A percentile compares a stretch with the other conserved stretches of the same genome.
Conservation (phyloP, 2,113 vertebrate genomes). For the Erythrolamprus reginae region DNA sequence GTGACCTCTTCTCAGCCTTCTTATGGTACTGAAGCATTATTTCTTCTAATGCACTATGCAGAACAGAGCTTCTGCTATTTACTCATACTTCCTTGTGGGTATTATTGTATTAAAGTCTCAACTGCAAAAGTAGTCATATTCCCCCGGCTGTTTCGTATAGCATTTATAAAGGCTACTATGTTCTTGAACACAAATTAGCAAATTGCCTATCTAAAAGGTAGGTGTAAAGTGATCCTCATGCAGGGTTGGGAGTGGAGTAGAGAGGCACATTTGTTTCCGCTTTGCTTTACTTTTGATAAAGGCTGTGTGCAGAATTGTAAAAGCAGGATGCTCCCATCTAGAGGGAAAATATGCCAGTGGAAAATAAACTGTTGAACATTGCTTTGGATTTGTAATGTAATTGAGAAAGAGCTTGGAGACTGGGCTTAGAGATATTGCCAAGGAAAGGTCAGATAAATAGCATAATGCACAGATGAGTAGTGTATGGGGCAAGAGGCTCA, state of each 20-base stretch:
- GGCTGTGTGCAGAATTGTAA: neutral
- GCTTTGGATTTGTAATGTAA: neutral
- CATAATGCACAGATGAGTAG: neutral
- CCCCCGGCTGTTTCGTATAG: neutral
- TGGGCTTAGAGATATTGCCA: neutral
- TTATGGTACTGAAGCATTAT: neutral
- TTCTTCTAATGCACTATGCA: slow-evolving; percentile 1
- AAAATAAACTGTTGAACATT: neutral
- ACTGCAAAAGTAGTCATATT: slow-evolving; percentile 17
- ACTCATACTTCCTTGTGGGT: neutral
- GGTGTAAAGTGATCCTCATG: neutral
- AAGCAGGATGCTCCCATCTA: neutral
- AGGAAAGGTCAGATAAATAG: neutral
- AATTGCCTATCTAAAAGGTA: neutral
- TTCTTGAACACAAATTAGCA: slow-evolving; percentile 5
- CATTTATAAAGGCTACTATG: slow-evolving; percentile 13
- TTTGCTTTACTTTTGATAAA: neutral
- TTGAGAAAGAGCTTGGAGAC: neutral
- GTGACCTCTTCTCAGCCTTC: neutral
- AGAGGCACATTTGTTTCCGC: neutral
- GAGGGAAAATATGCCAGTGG: neutral
- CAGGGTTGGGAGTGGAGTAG: neutral
- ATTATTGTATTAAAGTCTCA: slow-evolving; percentile 9
- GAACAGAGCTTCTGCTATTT: neutral
- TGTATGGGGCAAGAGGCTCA: neutral